Base-by-base conservation (phyloP, 2,888 invertebrate genomes). In the Ctena decussata region DNA sequence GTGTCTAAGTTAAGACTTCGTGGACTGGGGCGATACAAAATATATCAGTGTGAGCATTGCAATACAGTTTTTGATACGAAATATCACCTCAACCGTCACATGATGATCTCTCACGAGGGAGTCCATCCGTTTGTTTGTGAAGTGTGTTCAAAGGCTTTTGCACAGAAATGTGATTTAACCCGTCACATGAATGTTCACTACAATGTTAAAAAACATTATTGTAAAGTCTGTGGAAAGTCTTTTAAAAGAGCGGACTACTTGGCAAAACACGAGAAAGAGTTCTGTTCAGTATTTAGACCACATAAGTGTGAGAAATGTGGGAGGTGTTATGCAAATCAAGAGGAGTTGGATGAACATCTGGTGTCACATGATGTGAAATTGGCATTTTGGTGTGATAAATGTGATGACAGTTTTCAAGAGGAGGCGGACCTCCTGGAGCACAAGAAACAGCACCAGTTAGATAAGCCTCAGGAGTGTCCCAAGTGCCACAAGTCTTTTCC, bases 221-320 rank as follows among this genome's bases (percentile, higher is more conserved):
- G 88, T 73, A 85, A 85, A 21, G 85, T 88, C n/a, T 88, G 88
- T 74, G 77, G 78, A 18, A 88, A 88, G 60, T 78, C 84, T n/a
- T 88, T 88, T 70, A 88, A 88, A 65, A 65, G 88, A 21, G 84
- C 83, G 30, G 88, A 88, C 71, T 88, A 88, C 81, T 83, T 88
- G 35, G 74, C 84, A 5, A 88, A 88, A 49, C 88, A 88, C 53
- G 88, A 88, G 75, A 77, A 80, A 24, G 85, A 88, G 84, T 88
- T 85, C 73, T 88, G 88, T 44, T 85, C 85, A 37, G 84, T 85
- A 1, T 74, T 76, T 11, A 83, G 82, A 32, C 88, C 88, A 12
- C 77, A 80, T 44, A 85, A 84, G 46, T 88, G 88, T 80, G 57
- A 35, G n/a, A 83, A 85, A 72, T 88, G 88, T 75, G 75, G 75